These are phyloP conservation scores for Heteromormyrus szaboi DNA, from an alignment of 2,797 vertebrate genomes.

Conservation along the genomic window DNA sequence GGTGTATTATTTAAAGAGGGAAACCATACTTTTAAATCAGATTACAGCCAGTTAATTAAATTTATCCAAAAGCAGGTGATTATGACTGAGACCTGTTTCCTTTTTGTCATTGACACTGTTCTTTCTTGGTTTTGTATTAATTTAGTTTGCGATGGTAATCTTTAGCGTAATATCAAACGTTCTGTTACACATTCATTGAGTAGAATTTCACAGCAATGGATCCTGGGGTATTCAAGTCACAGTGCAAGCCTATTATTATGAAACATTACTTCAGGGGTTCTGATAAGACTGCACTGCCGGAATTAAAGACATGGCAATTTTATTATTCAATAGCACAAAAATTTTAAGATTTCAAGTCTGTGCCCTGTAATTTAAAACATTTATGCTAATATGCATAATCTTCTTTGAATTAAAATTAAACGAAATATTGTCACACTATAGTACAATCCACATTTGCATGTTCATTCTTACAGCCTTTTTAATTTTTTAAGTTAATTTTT, in stretches of 20 bases:
- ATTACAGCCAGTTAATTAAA: background rate
- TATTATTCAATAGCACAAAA: background rate
- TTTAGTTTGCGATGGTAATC: background rate
- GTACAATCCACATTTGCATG: background rate
- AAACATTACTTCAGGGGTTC: background rate
- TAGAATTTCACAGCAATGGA: background rate
- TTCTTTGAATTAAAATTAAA: background rate
- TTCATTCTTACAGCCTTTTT: background rate
- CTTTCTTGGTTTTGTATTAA: background rate
- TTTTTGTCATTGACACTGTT: background rate
- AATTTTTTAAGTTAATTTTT: background rate
- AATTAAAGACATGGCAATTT: constrained; percentile 5
- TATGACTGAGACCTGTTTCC: background rate
- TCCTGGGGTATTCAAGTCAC: background rate
- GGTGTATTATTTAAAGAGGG: background rate
- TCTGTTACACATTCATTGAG: background rate
- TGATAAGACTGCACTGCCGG: background rate
- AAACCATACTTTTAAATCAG: background rate
- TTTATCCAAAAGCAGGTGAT: background rate
- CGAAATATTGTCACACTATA: background rate
- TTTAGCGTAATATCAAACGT: background rate
- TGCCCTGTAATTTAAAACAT: constrained; percentile 1
- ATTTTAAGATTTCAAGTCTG: background rate
- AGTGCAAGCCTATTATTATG: background rate
- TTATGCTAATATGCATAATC: constrained; percentile 2